Percentiles rank a stretch among this genome's conserved stretches.
phyloP scores from a whole-genome alignment of 2,888 invertebrate species.

The Folsomia manolachei region DNA sequence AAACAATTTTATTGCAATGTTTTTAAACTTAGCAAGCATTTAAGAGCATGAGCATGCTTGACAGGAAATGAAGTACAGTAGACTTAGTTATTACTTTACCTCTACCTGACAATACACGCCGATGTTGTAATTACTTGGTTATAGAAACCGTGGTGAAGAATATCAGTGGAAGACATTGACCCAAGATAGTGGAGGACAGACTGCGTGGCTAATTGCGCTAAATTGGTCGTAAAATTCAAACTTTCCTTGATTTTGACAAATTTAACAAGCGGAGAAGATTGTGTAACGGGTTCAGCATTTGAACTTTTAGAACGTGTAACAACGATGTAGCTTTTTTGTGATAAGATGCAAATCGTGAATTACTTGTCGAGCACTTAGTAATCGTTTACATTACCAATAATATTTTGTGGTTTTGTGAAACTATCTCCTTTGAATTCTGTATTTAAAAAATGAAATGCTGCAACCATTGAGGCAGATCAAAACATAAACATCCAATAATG shows the following conservation, averaged over 20 bases:
- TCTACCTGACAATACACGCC: too few relatives aligned
- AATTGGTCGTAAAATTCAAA: background rate
- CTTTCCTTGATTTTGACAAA: background rate
- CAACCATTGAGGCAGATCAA: too few relatives aligned
- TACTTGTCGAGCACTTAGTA: too few relatives aligned
- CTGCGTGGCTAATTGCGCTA: background rate
- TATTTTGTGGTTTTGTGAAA: too few relatives aligned
- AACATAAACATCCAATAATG: too few relatives aligned
- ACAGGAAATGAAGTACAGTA: background rate
- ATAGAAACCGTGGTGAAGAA: too few relatives aligned
- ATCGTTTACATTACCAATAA: too few relatives aligned
- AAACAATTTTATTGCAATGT: background rate
- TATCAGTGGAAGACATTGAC: background rate
- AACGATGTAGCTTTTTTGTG: too few relatives aligned
- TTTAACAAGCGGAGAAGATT: background rate
- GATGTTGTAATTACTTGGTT: too few relatives aligned
- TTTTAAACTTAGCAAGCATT: background rate
- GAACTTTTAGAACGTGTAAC: background rate
- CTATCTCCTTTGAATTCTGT: too few relatives aligned
- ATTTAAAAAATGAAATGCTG: too few relatives aligned
- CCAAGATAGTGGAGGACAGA: background rate
- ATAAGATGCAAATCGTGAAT: too few relatives aligned
- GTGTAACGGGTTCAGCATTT: background rate
- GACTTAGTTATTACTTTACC: background rate
- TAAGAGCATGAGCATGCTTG: background rate